phyloP scores from a whole-genome alignment of 2,888 invertebrate species.

The Chloroclystis v-ata region DNA sequence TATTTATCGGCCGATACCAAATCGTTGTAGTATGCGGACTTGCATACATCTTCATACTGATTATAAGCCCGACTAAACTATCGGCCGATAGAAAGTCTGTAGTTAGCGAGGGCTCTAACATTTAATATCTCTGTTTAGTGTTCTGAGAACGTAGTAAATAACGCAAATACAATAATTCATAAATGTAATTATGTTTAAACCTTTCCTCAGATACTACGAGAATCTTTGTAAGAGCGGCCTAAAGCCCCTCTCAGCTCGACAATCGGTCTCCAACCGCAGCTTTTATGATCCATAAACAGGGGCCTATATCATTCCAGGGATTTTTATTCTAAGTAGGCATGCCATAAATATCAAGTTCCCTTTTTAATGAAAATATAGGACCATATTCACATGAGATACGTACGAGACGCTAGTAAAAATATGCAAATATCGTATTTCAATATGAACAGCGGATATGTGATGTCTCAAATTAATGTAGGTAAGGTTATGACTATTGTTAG shows the following conservation, averaged over 20 bases:
- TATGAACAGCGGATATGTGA: background rate
- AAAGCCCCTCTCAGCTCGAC: conserved; percentile 35
- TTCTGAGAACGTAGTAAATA: no score
- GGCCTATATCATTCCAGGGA: conserved; percentile 41
- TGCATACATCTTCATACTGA: no score
- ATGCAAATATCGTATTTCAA: background rate
- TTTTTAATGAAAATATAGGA: conserved; percentile 42
- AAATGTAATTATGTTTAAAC: no score
- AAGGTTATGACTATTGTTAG: no score
- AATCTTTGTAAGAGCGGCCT: conserved; percentile 40
- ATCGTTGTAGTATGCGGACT: no score
- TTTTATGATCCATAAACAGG: conserved; percentile 51
- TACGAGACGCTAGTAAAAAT: conserved; percentile 6
- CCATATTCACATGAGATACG: conserved; percentile 19
- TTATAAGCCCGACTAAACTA: no score
- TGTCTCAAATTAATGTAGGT: background rate
- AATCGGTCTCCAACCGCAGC: conserved; percentile 34
- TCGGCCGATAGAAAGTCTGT: no score
- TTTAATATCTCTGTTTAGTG: no score
- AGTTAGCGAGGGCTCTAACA: no score
- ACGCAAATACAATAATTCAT: no score
- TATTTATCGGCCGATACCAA: no score
- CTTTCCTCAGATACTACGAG: conserved; percentile 37
- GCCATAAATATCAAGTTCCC: conserved; percentile 41
- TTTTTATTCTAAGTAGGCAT: conserved; percentile 44